A percentile compares a stretch with the other conserved stretches of the same genome.
phyloP scores from a whole-genome alignment of 2,797 vertebrate genomes.

The Gymnopithys bicolor region DNA sequence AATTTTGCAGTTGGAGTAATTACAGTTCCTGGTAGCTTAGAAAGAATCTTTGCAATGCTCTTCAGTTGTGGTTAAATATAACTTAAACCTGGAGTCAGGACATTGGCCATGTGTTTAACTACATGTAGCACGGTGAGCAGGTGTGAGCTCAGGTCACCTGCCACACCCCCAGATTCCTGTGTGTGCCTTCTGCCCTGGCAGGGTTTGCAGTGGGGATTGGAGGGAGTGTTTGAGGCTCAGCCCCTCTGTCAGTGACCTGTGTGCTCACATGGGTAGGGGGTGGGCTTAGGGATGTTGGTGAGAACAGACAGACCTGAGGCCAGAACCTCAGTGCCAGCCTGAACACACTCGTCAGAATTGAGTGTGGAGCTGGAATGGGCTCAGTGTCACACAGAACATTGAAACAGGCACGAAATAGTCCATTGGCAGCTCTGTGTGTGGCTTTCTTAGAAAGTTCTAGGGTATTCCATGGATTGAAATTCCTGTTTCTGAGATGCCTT shows the following conservation, averaged over 20 bases:
- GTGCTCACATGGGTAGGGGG: accelerated
- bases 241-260: not conserved
- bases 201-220: not conserved
- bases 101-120: accelerated
- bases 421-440: accelerated
- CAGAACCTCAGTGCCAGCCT: not conserved
- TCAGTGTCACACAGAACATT: not conserved
- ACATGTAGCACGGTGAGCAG: not conserved
- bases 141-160: not conserved
- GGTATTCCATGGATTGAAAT: not conserved
- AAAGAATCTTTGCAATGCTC: not conserved
- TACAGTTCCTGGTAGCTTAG: not conserved
- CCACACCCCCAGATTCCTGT: accelerated
- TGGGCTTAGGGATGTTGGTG: not conserved
- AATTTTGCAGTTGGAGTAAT: not conserved
- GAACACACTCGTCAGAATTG: not conserved
- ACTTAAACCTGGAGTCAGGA: not conserved
- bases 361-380: not conserved
- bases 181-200: not conserved
- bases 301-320: not conserved
- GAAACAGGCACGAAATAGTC: not conserved
- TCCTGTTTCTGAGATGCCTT: not conserved
- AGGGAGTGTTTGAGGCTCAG: not conserved
- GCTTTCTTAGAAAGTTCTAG: not conserved
- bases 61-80: not conserved